These are phyloP conservation scores for Odontothrips loti DNA, from an alignment of 2,888 invertebrate species.

Conservation along the genomic window DNA sequence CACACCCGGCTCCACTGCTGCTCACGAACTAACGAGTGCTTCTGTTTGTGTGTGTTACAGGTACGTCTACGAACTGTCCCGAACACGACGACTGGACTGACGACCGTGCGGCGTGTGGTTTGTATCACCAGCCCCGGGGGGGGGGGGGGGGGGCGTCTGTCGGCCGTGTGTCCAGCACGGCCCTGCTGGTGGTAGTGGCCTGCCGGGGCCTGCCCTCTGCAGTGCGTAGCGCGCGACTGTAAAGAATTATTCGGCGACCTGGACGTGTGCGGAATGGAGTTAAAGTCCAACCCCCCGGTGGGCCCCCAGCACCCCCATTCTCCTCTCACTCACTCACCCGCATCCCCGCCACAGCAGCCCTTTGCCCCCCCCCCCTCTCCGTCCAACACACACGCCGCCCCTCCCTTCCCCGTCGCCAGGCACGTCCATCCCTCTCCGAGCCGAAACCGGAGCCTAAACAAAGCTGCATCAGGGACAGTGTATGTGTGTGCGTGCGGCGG, in stretches of 20 bases:
- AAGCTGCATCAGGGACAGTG: background rate
- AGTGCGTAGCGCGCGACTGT: background rate
- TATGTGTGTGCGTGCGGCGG: background rate
- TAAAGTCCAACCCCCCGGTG: background rate
- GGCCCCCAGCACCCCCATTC: background rate
- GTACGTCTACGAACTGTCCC: too few species aligned
- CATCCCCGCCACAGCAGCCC: background rate
- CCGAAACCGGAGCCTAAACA: background rate
- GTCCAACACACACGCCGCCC: too few species aligned
- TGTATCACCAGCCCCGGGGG: too few species aligned
- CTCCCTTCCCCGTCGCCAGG: background rate
- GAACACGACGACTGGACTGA: too few species aligned
- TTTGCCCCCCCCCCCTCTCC: background rate
- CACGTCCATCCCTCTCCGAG: background rate
- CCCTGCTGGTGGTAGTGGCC: too few species aligned
- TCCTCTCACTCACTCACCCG: background rate
- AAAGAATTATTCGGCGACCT: slow-evolving; percentile 21
- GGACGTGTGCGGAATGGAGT: slow-evolving; percentile 15
- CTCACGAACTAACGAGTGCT: too few species aligned
- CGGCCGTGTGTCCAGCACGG: too few species aligned
- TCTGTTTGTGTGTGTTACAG: too few species aligned
- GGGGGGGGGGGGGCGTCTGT: too few species aligned
- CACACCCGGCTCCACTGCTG: too few species aligned
- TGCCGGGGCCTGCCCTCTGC: too few species aligned
- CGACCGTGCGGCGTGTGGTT: too few species aligned